Evolutionary conservation across 2,888 invertebrate genomes (phyloP), one percentile per base, ranked within the genome.

Genomic region (Lordiphosa fenestrarum): DNA sequence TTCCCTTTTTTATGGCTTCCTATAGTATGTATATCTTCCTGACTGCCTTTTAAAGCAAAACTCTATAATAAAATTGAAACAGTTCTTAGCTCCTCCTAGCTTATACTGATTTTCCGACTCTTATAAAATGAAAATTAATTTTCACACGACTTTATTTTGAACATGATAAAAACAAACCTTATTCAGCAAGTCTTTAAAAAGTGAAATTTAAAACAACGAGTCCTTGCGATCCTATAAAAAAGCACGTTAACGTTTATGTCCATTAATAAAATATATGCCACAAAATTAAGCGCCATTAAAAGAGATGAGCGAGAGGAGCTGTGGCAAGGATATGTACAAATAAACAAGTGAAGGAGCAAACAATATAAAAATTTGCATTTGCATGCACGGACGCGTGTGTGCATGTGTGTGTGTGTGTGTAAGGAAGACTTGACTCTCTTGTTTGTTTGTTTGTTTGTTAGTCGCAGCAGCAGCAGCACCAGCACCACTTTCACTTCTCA

Each of bases 261-360:
- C 74, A 77, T 81, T 82, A 77, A 77, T 69, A 77, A 74, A 74
- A 74, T 66, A 67, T 73, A 66, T 55, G 72, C 64, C 66, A 59
- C 66, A 67, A 57, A 71, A 39, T 19, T 39, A 39, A 77, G 71
- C 71, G 61, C 61, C 71, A 69, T 74, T 82, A 82, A 73, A 67
- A 35, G 39, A 33, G 49, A 19, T n/a, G 35, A 50, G 42, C n/a
- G 19, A 37, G 15, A 7, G 15, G n/a, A 9, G 38, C 10, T 19
- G 41, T 5, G 12, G 19, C 25, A 35, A 35, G 51, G 19, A 39
- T 38, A 38, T 37, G 23, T 25, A 6, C 55, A 53, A 63, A 66
- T 68, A 74, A 65, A 75, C 72, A 80, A 75, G 39, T 23, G 23
- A 63, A 71, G 69, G 71, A 50, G 53, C 69, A 66, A 74, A 77